These are phyloP conservation scores for Acrocephalus kingi DNA, from an alignment of 2,113 vertebrate species.

Conservation along the genomic window DNA sequence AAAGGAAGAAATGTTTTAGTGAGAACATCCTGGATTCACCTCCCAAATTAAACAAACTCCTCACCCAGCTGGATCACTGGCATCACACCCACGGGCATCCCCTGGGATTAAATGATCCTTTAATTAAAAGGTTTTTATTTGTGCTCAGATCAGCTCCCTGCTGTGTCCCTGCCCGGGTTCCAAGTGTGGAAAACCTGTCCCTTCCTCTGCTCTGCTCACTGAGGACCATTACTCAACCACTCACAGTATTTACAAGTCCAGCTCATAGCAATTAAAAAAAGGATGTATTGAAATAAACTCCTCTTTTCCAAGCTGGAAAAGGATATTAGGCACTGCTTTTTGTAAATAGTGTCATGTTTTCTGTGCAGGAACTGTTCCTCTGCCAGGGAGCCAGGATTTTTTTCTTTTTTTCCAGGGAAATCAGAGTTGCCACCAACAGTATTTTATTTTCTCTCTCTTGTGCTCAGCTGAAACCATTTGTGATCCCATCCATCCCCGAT, in stretches of 20 bases:
- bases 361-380: constrained; percentile 33
- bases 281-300: constrained; percentile 68
- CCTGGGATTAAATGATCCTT: not conserved
- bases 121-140: not conserved
- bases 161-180: not conserved
- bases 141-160: not conserved
- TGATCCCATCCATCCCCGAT: not conserved
- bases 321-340: constrained; percentile 49
- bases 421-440: constrained; percentile 8
- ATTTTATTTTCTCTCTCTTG: not conserved
- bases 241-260: constrained; percentile 67
- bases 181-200: constrained; percentile 42
- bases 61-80: not conserved
- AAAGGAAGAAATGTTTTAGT: not conserved
- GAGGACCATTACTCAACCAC: constrained; percentile 63
- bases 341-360: constrained; percentile 55
- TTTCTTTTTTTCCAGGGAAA: constrained; percentile 37
- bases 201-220: constrained; percentile 51
- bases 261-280: constrained; percentile 70
- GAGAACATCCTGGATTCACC: not conserved
- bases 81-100: not conserved
- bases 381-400: not conserved
- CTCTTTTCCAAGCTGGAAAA: constrained; percentile 60
- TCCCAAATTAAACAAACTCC: not conserved
- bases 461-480: not conserved